These are phyloP conservation scores for Siniperca chuatsi DNA, from an alignment of 2,113 vertebrate species.

Conservation along the genomic window DNA sequence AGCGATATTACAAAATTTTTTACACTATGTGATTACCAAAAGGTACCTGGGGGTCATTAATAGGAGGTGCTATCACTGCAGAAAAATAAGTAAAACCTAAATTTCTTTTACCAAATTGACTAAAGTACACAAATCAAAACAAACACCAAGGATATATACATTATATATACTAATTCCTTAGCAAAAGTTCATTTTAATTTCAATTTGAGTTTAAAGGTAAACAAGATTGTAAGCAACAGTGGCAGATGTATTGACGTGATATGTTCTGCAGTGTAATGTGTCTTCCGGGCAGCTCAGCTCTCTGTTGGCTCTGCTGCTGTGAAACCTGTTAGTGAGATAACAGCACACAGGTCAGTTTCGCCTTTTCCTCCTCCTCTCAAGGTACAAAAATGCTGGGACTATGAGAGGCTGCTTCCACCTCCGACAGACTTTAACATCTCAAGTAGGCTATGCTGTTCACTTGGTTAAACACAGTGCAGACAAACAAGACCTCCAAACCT, in stretches of 20 bases:
- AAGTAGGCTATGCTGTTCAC: background rate
- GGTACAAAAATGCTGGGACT: background rate
- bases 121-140: no score
- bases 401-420: conserved; percentile 3
- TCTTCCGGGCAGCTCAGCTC: background rate
- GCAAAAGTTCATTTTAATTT: background rate
- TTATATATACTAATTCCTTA: no score
- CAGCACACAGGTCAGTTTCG: conserved; percentile 59
- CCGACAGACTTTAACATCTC: background rate
- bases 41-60: no score
- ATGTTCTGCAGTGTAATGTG: background rate
- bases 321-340: conserved; percentile 69
- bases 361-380: background rate
- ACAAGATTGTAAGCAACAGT: background rate
- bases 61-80: no score
- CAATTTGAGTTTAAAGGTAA: background rate
- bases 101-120: no score
- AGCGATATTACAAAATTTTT: no score
- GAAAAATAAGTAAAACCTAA: no score
- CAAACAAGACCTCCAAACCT: background rate
- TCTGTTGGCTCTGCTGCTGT: conserved; percentile 38
- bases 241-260: background rate
- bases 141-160: no score
- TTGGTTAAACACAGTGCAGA: background rate
- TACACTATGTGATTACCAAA: background rate